A percentile compares a stretch with the other conserved stretches of the same genome.
These are phyloP conservation scores for Bagarius yarrelli DNA, from an alignment of 2,113 vertebrate genomes.

Conservation along the genomic window DNA sequence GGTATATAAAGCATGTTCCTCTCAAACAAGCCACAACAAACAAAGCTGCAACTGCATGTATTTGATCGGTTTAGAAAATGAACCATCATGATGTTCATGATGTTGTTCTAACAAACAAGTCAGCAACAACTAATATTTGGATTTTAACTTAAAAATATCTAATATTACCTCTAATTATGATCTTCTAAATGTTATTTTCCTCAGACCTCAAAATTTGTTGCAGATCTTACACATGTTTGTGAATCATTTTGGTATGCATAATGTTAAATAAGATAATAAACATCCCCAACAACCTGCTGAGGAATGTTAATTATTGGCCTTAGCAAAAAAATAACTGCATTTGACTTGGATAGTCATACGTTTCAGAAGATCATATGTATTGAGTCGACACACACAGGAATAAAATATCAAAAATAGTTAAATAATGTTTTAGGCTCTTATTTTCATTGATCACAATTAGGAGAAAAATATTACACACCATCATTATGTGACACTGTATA, in stretches of 20 bases:
- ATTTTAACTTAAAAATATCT: background rate
- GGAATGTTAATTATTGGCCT: background rate
- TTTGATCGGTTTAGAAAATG: background rate
- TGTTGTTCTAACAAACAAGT: too few relatives aligned
- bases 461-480: background rate
- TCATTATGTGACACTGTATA: background rate
- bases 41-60: background rate
- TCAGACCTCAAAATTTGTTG: background rate
- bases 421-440: background rate
- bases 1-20: background rate
- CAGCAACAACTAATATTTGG: background rate
- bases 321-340: background rate
- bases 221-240: background rate
- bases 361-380: background rate
- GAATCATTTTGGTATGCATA: background rate
- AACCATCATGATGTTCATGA: background rate
- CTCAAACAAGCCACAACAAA: background rate
- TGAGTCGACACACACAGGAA: background rate
- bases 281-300: background rate
- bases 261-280: background rate
- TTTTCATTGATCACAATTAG: background rate
- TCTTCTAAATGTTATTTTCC: background rate
- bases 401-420: background rate
- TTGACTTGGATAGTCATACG: background rate
- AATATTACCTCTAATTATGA: background rate